Conservation (phyloP, 2,888 invertebrate species). For the Torymus tubicola region DNA sequence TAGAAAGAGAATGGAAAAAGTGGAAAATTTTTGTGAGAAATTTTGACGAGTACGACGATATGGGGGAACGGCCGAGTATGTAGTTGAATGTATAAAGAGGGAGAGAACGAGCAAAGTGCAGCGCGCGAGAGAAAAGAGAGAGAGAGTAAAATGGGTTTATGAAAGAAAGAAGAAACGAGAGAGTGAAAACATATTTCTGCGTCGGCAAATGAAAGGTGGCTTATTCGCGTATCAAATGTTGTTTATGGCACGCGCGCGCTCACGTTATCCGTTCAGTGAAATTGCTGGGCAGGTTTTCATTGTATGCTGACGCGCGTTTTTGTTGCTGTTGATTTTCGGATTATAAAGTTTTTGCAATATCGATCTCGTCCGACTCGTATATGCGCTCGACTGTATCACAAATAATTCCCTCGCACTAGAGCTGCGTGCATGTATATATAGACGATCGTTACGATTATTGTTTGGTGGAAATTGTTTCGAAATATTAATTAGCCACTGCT, state of each 20-base stretch:
- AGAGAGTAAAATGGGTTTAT: conserved; percentile 48
- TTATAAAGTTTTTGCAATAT: too few relatives aligned
- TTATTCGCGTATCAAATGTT: conserved; percentile 1
- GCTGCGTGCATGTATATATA: too few relatives aligned
- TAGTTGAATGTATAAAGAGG: conserved; percentile 23
- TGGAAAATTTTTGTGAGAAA: conserved; percentile 30
- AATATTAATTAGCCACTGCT: too few relatives aligned
- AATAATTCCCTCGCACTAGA: too few relatives aligned
- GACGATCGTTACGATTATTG: too few relatives aligned
- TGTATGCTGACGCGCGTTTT: too few relatives aligned
- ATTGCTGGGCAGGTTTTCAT: too few relatives aligned
- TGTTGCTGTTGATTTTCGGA: too few relatives aligned
- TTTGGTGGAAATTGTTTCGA: too few relatives aligned
- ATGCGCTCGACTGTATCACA: too few relatives aligned
- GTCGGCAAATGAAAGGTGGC: background rate
- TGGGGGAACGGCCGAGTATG: background rate
- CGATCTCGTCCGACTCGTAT: too few relatives aligned
- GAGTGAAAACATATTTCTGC: conserved; percentile 3
- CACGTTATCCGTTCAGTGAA: too few relatives aligned
- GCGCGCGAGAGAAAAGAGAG: conserved; percentile 21
- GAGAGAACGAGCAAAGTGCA: conserved; percentile 46
- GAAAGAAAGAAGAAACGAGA: conserved; percentile 22
- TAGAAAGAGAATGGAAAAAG: background rate
- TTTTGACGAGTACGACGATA: conserved; percentile 41
- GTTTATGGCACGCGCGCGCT: conserved; percentile 1